Evolutionary conservation across 2,888 invertebrate genomes (phyloP), one percentile per base, ranked within the genome.

Genomic region (Hyles lineata): DNA sequence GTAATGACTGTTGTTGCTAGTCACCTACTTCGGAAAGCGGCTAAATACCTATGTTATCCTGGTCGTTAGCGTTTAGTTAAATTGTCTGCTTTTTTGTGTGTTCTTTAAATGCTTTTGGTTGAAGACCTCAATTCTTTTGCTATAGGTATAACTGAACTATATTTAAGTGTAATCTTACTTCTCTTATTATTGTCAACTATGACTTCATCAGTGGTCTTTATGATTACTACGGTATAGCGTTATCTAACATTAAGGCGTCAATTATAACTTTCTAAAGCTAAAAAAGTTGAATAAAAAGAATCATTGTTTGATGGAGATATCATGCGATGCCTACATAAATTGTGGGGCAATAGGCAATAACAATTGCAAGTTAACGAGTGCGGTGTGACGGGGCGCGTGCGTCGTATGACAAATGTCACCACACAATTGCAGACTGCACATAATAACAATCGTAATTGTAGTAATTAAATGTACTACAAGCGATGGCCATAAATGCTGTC

Each of bases 391-490:
- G 77, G 78, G 76, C 77, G 77, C 67, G 73, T 73, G 72, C 74
- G 60, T 73, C 7, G 52, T 50, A 61, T 60, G 70, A 55, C 75
- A 75, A 81, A 78, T 83, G 82, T 84, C 85, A 82, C 78, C 76
- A 71, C 76, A 74, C 77, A 82, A 80, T 81, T 43, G 43, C 43
- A 43, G 78, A 81, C 84, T 79, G 82, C 80, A 81, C 79, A 80
- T 83, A 80, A 86, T 85, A 81, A 83, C 82, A 80, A 82, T 82
- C 75, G 79, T 83, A 85, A 85, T 87, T 84, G 81, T 83, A 72
- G 83, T 80, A 87, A 88, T 87, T 85, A 84, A 76, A 74, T 74
- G 77, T 79, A 77, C 78, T 75, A 77, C 77, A 77, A 76, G 74
- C 77, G 76, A 76, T 79, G 76, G 75, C 80, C 78, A 78, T 79